Conservation (phyloP, 2,888 invertebrate genomes). For the Stenolophus ochropezus region DNA sequence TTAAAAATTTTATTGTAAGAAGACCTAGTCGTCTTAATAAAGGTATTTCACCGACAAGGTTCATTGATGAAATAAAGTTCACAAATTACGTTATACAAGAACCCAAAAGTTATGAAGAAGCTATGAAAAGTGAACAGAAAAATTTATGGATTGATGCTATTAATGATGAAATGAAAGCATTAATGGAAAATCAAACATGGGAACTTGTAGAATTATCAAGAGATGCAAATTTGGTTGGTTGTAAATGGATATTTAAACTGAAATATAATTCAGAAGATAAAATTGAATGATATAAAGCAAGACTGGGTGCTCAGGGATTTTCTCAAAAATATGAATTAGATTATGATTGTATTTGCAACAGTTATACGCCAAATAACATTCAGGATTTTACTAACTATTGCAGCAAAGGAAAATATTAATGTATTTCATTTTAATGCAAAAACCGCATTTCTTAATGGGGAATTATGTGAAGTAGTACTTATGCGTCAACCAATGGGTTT, state of each 20-base stretch:
- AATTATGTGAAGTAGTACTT: conserved; percentile 22
- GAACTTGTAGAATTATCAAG: conserved; percentile 46
- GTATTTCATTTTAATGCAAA: conserved; percentile 61
- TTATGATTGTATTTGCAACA: conserved; percentile 64
- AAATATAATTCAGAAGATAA: neutral
- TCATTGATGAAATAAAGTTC: too few relatives aligned
- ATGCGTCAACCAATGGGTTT: neutral
- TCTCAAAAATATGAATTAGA: conserved; percentile 62
- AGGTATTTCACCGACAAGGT: too few relatives aligned
- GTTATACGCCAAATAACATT: conserved; percentile 62
- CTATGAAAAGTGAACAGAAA: conserved; percentile 36
- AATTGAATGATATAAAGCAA: neutral
- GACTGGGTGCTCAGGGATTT: conserved; percentile 65
- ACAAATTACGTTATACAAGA: neutral
- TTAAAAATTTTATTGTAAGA: too few relatives aligned
- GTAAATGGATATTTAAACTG: conserved; percentile 57
- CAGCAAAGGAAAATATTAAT: conserved; percentile 48
- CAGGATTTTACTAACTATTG: conserved; percentile 61
- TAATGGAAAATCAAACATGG: conserved; percentile 55
- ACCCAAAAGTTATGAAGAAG: conserved; percentile 52
- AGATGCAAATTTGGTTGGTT: conserved; percentile 51
- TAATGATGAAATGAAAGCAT: conserved; percentile 31
- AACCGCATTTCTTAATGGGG: conserved; percentile 65
- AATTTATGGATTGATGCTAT: conserved; percentile 37
- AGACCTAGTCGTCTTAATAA: too few relatives aligned